Evolutionary conservation across 2,888 invertebrate species (phyloP), one percentile per base, ranked within the genome.

Genomic region (Junonia oenone): DNA sequence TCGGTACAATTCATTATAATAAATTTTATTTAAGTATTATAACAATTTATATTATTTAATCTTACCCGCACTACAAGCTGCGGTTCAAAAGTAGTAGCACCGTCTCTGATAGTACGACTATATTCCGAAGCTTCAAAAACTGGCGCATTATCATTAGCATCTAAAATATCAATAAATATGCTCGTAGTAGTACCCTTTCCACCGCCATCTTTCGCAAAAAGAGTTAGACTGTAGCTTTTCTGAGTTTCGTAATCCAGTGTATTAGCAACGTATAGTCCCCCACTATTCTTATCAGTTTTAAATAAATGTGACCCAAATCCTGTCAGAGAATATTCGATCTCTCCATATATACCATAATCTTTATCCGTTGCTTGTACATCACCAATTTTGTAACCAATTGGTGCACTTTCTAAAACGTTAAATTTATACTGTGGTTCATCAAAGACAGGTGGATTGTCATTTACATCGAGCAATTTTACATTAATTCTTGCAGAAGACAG

Each of bases 291-390:
- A 68, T 96, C 92, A 0, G 95, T 94, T 31, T 85, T 90, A 71
- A 97, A 97, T 68, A 93, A 92, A 63, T 95, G 94, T 0, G 95
- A 93, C 0, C 96, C 96, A 68, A 96, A 95, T 6, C 97, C 97
- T 55, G 94, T 93, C 0, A 97, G 74, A 0, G 92, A 90, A 72
- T 97, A 97, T 11, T 92, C 92, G 0, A 97, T 88, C 63, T 92
- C 91, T 1, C 96, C 96, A 74, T 92, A 95, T 5, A 91, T 85
- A 0, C 93, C 95, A 43, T 94, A 94, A 68, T 97, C 97, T 52
- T 86, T 89, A 73, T 97, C 97, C 0, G 83, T 91, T 0, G 97
- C 96, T 54, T 81, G 81, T 0, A 95, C 90, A 48, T 93, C 90
- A 0, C 93, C 93, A 26, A 96, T 92, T 68, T 92, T 91, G 0